A percentile compares a stretch with the other conserved stretches of the same genome.
Conservation (phyloP, 2,797 vertebrate species). For the Hyperoplus immaculatus region DNA sequence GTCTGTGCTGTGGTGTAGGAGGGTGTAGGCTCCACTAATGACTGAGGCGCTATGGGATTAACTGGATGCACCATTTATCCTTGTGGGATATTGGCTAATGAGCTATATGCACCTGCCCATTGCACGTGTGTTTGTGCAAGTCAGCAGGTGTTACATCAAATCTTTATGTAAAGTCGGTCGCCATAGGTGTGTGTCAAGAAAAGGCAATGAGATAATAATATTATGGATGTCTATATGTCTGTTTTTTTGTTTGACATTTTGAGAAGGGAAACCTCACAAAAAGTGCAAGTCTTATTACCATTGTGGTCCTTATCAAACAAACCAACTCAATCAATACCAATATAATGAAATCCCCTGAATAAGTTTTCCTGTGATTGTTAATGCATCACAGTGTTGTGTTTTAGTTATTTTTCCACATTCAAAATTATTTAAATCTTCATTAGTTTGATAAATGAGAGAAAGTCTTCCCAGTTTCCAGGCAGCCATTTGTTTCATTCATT, state of each 20-base stretch:
- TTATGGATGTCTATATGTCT: neutral
- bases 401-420: slow-evolving; percentile 1
- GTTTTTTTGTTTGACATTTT: neutral
- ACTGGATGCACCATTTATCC: slow-evolving; percentile 62
- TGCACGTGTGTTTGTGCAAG: slow-evolving; percentile 14
- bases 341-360: neutral
- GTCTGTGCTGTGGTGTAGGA: slow-evolving; percentile 10
- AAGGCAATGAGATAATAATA: neutral
- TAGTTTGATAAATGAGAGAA: neutral
- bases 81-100: slow-evolving; percentile 77
- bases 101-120: slow-evolving; percentile 54
- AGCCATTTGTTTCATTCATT: slow-evolving; percentile 15
- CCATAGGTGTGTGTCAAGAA: neutral
- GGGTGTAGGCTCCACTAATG: slow-evolving; percentile 31
- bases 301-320: neutral
- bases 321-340: neutral
- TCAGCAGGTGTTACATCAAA: neutral
- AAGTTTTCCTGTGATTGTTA: neutral
- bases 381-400: neutral
- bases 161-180: too few species aligned
- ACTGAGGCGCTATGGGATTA: slow-evolving; percentile 70
- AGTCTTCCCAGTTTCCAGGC: slow-evolving; percentile 8
- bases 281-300: neutral
- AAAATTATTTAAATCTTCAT: neutral
- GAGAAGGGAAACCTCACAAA: neutral